Percentiles rank a stretch among this genome's conserved stretches.
These are phyloP conservation scores for Darevskia nairensis DNA, from an alignment of 2,797 vertebrate genomes.

Conservation along the genomic window DNA sequence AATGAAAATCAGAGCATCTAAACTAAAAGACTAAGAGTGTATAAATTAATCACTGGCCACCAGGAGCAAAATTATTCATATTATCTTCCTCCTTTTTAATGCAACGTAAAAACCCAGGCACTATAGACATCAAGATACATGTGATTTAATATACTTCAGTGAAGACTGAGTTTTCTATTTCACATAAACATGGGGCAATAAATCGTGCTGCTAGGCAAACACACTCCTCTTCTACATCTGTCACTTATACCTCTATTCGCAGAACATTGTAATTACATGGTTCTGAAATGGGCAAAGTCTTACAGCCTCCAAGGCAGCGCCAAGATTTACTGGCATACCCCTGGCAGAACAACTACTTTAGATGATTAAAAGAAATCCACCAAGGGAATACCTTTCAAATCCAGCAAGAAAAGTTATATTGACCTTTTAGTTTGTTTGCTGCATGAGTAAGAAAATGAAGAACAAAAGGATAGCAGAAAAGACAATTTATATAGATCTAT, in stretches of 20 bases:
- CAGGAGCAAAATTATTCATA: not conserved
- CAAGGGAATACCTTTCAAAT: conserved; percentile 7
- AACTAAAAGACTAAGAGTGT: not conserved
- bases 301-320: not conserved
- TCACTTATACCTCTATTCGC: not conserved
- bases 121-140: not conserved
- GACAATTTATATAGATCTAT: not conserved
- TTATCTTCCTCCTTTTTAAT: not conserved
- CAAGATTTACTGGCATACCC: conserved; percentile 25
- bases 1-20: not conserved
- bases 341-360: not conserved
- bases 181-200: conserved; percentile 12
- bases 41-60: not conserved
- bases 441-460: not conserved
- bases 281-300: conserved; percentile 4
- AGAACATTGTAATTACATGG: not conserved
- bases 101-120: not conserved
- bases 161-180: conserved; percentile 23
- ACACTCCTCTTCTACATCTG: not conserved
- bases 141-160: not conserved
- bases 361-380: conserved; percentile 25
- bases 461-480: fast-evolving
- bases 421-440: conserved; percentile 27
- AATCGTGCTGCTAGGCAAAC: not conserved
- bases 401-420: not conserved